Evolutionary conservation across 2,113 vertebrate species (phyloP).

Genomic region (Cepphus grylle): DNA sequence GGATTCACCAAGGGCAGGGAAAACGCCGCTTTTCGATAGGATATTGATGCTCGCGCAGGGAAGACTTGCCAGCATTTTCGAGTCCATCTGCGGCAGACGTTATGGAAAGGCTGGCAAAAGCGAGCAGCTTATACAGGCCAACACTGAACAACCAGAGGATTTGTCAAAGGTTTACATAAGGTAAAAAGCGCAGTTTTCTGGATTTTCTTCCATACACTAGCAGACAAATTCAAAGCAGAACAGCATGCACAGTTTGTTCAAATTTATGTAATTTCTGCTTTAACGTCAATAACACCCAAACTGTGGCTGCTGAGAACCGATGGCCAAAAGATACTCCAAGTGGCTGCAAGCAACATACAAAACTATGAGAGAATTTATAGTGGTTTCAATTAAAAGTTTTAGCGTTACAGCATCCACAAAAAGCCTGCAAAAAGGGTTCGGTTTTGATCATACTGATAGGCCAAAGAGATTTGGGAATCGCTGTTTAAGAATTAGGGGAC

Average conservation of each 20-base stretch:
- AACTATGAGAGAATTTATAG: fast-evolving
- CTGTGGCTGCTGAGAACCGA: background rate
- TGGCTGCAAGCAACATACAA: background rate
- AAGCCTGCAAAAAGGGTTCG: background rate
- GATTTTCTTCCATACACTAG: background rate
- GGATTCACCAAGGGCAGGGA: background rate
- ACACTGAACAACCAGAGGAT: background rate
- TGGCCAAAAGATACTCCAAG: background rate
- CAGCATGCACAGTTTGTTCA: background rate
- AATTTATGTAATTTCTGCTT: background rate
- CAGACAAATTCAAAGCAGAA: background rate
- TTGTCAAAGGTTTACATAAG: background rate
- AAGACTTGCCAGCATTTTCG: background rate
- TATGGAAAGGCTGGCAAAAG: background rate
- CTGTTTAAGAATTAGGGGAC: background rate
- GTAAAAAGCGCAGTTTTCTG: background rate
- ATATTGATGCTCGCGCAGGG: background rate
- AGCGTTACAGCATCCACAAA: background rate
- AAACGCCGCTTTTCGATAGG: background rate
- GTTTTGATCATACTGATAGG: background rate
- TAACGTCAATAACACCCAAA: background rate
- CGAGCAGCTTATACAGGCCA: background rate
- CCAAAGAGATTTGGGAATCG: background rate
- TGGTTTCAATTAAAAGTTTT: background rate
- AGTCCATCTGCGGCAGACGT: background rate